These are phyloP conservation scores for Illadopsis cleaveri DNA, from an alignment of 2,113 vertebrate genomes.

Conservation along the genomic window DNA sequence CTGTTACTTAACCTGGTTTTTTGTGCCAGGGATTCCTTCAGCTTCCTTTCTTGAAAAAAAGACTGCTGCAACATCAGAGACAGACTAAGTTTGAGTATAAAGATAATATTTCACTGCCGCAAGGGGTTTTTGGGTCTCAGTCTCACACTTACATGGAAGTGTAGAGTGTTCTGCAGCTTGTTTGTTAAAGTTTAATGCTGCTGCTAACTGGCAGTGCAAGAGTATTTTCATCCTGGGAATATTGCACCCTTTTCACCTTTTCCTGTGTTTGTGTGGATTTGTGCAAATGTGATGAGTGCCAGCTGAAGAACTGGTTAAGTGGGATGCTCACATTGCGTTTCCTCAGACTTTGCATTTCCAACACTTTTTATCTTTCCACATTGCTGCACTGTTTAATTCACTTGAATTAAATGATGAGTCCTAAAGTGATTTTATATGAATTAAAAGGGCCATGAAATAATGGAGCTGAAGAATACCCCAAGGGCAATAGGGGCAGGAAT, in stretches of 20 bases:
- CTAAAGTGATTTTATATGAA: background rate
- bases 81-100: background rate
- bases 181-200: background rate
- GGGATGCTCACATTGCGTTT: background rate
- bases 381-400: background rate
- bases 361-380: background rate
- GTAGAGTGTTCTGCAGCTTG: background rate
- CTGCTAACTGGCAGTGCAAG: background rate
- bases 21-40: background rate
- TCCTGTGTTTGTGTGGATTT: background rate
- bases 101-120: background rate
- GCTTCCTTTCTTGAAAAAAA: background rate
- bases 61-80: background rate
- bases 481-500: background rate
- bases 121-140: background rate
- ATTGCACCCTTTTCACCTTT: slow-evolving; percentile 16
- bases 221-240: background rate
- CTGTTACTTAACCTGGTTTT: background rate
- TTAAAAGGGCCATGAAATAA: background rate
- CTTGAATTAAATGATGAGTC: background rate
- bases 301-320: background rate
- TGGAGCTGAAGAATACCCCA: background rate
- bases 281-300: background rate
- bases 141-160: background rate
- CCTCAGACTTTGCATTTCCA: background rate